These are phyloP conservation scores for Drosophila prosaltans DNA, from an alignment of 1,140 invertebrate genomes.

Conservation along the genomic window DNA sequence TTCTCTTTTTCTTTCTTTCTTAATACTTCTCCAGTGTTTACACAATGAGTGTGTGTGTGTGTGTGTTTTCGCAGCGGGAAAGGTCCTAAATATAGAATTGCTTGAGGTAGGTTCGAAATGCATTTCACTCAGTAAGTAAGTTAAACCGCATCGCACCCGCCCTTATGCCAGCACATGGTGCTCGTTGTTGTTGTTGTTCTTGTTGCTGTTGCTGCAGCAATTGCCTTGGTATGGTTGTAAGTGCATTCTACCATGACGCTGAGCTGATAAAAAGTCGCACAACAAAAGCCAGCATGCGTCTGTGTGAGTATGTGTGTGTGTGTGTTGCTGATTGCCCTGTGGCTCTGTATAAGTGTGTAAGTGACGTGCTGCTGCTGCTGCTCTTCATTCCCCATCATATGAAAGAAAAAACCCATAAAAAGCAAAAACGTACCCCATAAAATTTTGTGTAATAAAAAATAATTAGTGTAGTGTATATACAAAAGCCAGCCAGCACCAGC, in stretches of 20 bases:
- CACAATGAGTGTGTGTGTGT: background rate
- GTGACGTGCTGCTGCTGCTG: background rate
- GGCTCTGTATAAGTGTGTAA: background rate
- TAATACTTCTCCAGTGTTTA: slow-evolving; percentile 5
- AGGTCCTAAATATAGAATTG: slow-evolving; percentile 73
- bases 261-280: slow-evolving; percentile 60
- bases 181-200: background rate
- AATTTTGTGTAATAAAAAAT: slow-evolving; percentile 62
- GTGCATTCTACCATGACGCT: slow-evolving; percentile 63
- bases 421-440: slow-evolving; percentile 45
- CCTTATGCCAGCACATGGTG: slow-evolving; percentile 49
- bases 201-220: too few species aligned
- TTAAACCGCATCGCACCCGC: slow-evolving; percentile 46
- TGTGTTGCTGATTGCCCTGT: slow-evolving; percentile 17
- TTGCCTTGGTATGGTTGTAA: slow-evolving; percentile 17
- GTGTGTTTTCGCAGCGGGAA: slow-evolving; percentile 27
- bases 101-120: slow-evolving; percentile 72
- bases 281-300: slow-evolving; percentile 38
- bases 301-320: slow-evolving; percentile 23
- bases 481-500: slow-evolving; percentile 29
- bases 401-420: slow-evolving; percentile 43
- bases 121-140: slow-evolving; percentile 20
- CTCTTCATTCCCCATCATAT: slow-evolving; percentile 6
- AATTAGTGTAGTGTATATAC: slow-evolving; percentile 56
- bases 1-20: background rate